Evolutionary conservation across 2,888 invertebrate genomes (phyloP).

Genomic region (Vesta saturnalis): DNA sequence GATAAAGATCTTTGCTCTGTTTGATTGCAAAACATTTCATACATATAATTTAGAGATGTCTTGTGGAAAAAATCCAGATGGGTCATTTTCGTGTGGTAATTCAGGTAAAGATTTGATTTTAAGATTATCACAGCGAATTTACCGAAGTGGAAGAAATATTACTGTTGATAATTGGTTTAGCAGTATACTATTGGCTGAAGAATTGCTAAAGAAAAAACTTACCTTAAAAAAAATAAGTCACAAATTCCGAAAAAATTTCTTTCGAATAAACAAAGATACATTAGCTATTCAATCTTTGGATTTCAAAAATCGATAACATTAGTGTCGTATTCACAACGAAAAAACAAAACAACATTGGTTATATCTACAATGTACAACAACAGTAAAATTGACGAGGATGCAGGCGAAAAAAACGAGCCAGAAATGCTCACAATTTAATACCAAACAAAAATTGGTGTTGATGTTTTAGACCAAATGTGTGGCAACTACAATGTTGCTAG

Average conservation of each 20-base stretch:
- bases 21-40: conserved; percentile 1
- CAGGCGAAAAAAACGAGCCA: no score
- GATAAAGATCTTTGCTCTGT: neutral
- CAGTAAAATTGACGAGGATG: neutral
- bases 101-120: neutral
- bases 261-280: no score
- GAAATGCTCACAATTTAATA: conserved; percentile 2
- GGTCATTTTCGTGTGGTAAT: neutral
- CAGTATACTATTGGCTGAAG: neutral
- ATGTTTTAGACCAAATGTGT: no score
- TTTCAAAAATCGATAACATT: no score
- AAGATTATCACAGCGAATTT: neutral
- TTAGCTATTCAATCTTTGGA: no score
- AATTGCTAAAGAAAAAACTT: neutral
- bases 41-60: neutral
- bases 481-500: conserved; percentile 5
- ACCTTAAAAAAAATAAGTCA: neutral
- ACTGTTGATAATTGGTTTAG: no score
- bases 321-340: conserved; percentile 3
- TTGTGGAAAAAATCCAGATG: neutral
- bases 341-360: neutral
- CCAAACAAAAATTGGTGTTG: neutral
- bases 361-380: neutral
- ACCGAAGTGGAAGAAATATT: conserved; percentile 5
- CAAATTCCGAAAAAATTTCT: conserved; percentile 3